Base-by-base conservation (phyloP, 1,140 invertebrate species). In the Platyura marginata region DNA sequence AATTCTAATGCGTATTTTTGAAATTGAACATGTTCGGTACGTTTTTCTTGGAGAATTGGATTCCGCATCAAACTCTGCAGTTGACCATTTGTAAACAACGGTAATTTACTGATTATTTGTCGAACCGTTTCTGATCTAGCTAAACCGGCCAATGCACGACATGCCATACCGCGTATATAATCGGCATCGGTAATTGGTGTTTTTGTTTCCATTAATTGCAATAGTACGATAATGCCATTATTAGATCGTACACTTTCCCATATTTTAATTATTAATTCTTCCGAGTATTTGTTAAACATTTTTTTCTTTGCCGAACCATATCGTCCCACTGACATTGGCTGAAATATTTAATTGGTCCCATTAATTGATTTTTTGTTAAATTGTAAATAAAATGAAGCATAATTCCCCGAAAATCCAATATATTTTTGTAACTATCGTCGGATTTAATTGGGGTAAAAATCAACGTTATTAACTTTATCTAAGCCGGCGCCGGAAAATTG, bases 151-250 rank as follows among this genome's bases (percentile, higher is more conserved):
- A 98, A 67, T 3, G 91, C 90, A 49, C 87, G 72, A 55, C 92
- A 94, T 2, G 93, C 88, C 49, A 97, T 66, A 3, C 86, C 85
- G 29, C 93, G 68, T 49, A 98, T 84, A 34, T 79, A 80, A 64
- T 98, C 94, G 3, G 93, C 94, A 69, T 97, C 93, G 1, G 90
- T 96, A 19, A 97, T 88, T 0, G 94, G 93, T 9, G 80, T 81
- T 67, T 95, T 96, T 5, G 86, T 77, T 59, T 82, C 79, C 74
- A 98, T 80, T 29, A 95, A 65, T 47, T 79, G 77, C 1, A 86
- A 55, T 18, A 86, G 56, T 32, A 80, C 87, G 81, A 94, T 92
- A 42, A 95, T 94, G n/a, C 90, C 91, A 64, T 94, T 95, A 61
- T 93, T 94, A 2, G 79, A 79, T 46, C 92, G 67, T 3, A 94